These are phyloP conservation scores for Troides aeacus DNA, from an alignment of 2,888 invertebrate species.

Conservation along the genomic window DNA sequence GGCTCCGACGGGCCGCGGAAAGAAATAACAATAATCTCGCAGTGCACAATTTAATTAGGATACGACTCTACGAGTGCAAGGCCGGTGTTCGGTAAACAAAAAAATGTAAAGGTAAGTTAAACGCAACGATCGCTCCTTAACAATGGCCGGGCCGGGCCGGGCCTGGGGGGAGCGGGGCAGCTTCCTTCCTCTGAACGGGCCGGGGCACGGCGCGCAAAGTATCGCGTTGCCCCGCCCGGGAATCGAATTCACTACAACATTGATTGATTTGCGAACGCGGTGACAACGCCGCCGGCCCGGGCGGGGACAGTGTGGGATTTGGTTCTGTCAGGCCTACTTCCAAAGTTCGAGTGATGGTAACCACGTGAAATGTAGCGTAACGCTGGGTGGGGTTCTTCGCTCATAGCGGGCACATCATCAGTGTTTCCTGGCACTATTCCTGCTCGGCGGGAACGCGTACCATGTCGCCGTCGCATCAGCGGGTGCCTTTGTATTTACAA, in stretches of 20 bases:
- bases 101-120: no score
- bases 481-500: no score
- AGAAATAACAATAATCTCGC: not conserved
- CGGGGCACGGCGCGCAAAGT: conserved; percentile 55
- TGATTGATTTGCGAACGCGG: conserved; percentile 15
- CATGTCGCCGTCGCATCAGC: no score
- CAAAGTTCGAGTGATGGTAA: no score
- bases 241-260: conserved; percentile 50
- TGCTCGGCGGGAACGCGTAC: no score
- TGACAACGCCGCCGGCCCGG: conserved; percentile 9
- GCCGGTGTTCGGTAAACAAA: not conserved
- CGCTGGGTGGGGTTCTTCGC: no score
- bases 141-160: conserved; percentile 1
- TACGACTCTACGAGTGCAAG: not conserved
- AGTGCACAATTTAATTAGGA: not conserved
- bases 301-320: not conserved
- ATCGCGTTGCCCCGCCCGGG: conserved; percentile 58
- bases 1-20: not conserved
- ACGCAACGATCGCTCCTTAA: conserved; percentile 6
- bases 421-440: no score
- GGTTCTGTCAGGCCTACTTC: not conserved
- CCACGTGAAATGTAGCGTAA: no score
- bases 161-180: no score
- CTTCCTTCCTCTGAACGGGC: conserved; percentile 68
- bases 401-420: no score